Percentiles rank a stretch among this genome's conserved stretches.
phyloP scores from a whole-genome alignment of 1,140 invertebrate genomes.

The Hesperophylax magnus region DNA sequence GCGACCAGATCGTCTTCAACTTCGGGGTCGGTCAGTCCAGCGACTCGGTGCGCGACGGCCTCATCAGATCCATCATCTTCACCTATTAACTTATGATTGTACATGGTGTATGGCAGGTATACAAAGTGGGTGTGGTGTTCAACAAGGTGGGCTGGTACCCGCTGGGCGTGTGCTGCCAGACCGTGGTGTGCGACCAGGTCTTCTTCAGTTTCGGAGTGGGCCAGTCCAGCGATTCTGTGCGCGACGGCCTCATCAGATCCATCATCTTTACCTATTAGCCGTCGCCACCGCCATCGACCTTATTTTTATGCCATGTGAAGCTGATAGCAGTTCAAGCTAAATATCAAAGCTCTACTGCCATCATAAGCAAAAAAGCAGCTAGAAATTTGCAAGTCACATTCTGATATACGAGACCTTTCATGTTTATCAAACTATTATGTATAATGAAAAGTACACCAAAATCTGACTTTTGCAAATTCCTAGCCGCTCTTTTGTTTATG shows the following conservation, averaged over 20 bases:
- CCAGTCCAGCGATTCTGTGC: conserved; percentile 75
- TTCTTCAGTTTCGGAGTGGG: conserved; percentile 82
- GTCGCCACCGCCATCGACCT: too few species aligned
- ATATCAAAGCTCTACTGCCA: neutral
- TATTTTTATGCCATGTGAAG: too few species aligned
- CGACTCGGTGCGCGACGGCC: conserved; percentile 79
- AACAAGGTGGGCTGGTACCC: conserved; percentile 86
- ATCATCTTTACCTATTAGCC: conserved; percentile 76
- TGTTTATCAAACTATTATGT: too few species aligned
- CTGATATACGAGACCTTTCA: too few species aligned
- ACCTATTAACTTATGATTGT: conserved; percentile 60
- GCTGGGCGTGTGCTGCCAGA: conserved; percentile 76
- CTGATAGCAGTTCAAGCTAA: neutral
- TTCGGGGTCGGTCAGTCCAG: conserved; percentile 79
- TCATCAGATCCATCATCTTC: conserved; percentile 84
- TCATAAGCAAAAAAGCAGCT: too few species aligned
- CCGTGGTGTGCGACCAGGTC: conserved; percentile 74
- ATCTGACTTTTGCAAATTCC: too few species aligned
- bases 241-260: conserved; percentile 82
- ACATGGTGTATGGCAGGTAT: conserved; percentile 68
- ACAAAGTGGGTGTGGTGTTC: conserved; percentile 85
- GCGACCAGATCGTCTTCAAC: conserved; percentile 79
- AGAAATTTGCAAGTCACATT: too few species aligned
- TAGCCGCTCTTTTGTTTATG: too few species aligned
- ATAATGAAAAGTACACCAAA: too few species aligned